Percentiles rank a stretch among this genome's conserved stretches.
These are phyloP conservation scores for Limnephilus marmoratus DNA, from an alignment of 2,888 invertebrate genomes.

Conservation along the genomic window DNA sequence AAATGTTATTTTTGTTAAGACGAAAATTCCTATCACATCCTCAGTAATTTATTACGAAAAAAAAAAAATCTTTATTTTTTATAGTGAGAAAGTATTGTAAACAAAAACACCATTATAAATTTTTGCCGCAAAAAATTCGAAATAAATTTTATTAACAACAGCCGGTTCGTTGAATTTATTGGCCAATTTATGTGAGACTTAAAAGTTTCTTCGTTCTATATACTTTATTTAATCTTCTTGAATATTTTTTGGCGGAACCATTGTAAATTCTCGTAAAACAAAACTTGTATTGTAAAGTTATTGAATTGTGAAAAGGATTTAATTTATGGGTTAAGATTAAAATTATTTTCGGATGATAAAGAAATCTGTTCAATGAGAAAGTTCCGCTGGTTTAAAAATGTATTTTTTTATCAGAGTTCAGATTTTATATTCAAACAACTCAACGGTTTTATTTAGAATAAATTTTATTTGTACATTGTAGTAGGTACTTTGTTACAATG, in stretches of 20 bases:
- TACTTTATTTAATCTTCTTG: neutral
- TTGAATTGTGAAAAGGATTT: neutral
- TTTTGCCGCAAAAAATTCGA: neutral
- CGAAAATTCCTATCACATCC: neutral
- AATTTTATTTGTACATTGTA: too few species aligned
- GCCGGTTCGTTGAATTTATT: neutral
- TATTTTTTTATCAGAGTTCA: neutral
- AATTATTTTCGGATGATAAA: neutral
- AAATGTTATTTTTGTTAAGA: neutral
- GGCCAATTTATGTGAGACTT: neutral
- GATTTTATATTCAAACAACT: too few species aligned
- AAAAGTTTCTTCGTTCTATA: neutral
- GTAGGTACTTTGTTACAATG: too few species aligned
- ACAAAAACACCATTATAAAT: neutral
- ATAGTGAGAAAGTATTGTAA: neutral
- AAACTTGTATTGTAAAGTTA: neutral
- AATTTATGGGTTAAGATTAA: neutral
- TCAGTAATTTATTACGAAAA: neutral
- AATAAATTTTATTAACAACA: neutral
- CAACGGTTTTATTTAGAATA: too few species aligned
- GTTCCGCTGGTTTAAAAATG: neutral
- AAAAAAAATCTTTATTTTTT: neutral
- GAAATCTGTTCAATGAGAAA: neutral
- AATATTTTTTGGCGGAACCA: neutral
- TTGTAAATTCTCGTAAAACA: neutral